Conservation (phyloP, 2,113 vertebrate genomes). For the Speoplatyrhinus poulsoni region DNA sequence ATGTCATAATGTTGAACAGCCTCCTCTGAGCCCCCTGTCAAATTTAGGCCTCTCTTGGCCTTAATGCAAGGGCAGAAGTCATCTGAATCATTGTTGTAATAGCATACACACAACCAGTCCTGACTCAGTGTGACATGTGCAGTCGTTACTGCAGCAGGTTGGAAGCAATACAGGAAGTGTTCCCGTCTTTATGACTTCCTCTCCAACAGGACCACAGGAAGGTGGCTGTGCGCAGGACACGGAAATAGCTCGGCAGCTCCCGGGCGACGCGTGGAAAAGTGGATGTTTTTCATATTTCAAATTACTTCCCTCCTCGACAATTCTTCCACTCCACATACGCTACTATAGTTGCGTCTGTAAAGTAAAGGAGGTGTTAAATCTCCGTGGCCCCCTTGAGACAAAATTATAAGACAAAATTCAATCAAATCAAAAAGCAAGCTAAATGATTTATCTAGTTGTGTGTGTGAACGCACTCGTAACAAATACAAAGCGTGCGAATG, state of each 20-base stretch:
- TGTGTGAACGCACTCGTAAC: no score
- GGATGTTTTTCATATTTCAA: slow-evolving; percentile 26
- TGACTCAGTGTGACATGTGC: slow-evolving; percentile 6
- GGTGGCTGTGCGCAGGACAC: slow-evolving; percentile 41
- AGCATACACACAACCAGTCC: not conserved
- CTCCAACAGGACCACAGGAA: slow-evolving; percentile 57
- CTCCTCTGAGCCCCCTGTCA: not conserved
- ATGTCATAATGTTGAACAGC: not conserved
- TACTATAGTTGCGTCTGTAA: no score
- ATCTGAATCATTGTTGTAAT: slow-evolving; percentile 16
- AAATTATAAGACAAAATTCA: no score
- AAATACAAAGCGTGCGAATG: no score
- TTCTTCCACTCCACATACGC: not conserved
- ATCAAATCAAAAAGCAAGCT: no score
- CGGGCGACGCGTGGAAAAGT: slow-evolving; percentile 50
- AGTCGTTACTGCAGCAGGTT: slow-evolving; percentile 16
- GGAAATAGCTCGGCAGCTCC: slow-evolving; percentile 54
- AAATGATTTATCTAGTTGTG: no score
- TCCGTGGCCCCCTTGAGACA: no score
- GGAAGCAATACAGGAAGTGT: slow-evolving; percentile 75
- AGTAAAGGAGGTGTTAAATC: no score
- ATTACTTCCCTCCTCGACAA: slow-evolving; percentile 41
- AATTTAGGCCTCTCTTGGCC: slow-evolving; percentile 6
- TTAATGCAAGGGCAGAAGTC: not conserved
- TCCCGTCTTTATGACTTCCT: slow-evolving; percentile 79